These are phyloP conservation scores for Thermophis baileyi DNA, from an alignment of 2,113 vertebrate genomes.

Conservation along the genomic window DNA sequence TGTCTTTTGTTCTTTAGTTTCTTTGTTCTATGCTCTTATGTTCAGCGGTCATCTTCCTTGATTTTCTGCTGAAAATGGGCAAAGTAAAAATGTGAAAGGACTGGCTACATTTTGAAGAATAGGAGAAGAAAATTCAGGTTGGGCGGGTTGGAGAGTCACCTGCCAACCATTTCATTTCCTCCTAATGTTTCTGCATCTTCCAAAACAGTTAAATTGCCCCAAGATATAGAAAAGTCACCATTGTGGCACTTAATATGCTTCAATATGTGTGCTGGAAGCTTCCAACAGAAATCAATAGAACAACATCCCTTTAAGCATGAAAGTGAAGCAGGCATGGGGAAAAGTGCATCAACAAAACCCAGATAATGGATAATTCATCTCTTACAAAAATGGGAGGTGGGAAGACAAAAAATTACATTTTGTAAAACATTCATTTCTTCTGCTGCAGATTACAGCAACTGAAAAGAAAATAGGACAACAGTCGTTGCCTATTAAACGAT, in stretches of 20 bases:
- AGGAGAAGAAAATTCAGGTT: neutral
- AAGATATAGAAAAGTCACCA: neutral
- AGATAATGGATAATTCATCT: constrained; percentile 25
- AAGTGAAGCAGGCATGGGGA: neutral
- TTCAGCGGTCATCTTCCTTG: constrained; percentile 17
- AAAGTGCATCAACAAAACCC: constrained; percentile 13
- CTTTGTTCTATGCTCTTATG: constrained; percentile 17
- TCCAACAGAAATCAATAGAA: neutral
- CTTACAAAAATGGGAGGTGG: constrained; percentile 9
- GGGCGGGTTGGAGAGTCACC: neutral
- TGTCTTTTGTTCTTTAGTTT: constrained; percentile 5
- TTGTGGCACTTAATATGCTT: constrained; percentile 14
- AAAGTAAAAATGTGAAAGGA: constrained; percentile 11
- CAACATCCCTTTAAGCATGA: constrained; percentile 21
- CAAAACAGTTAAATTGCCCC: neutral
- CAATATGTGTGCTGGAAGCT: neutral
- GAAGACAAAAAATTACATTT: constrained; percentile 1
- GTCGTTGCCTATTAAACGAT: neutral
- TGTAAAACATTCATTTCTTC: neutral
- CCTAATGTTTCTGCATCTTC: neutral
- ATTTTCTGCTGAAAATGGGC: neutral
- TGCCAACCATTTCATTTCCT: neutral
- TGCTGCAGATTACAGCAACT: neutral
- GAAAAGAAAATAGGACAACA: constrained; percentile 38
- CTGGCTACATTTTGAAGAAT: constrained; percentile 13